These are phyloP conservation scores for Antennarius striatus DNA, from an alignment of 2,113 vertebrate species.

Conservation along the genomic window DNA sequence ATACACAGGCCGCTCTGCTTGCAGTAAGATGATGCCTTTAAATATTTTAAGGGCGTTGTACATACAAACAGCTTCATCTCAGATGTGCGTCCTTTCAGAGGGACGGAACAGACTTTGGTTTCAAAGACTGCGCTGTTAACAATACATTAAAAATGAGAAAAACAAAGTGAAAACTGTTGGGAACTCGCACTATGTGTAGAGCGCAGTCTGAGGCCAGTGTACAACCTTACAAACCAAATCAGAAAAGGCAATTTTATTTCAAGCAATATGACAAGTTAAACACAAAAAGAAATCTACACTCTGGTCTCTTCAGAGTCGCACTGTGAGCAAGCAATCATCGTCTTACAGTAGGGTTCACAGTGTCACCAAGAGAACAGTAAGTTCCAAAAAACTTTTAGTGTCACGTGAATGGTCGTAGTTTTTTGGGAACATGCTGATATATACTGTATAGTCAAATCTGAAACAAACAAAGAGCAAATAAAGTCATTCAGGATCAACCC, in stretches of 20 bases:
- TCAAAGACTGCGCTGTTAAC: slow-evolving; percentile 42
- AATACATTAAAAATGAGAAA: slow-evolving; percentile 54
- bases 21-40: slow-evolving; percentile 47
- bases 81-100: slow-evolving; percentile 45
- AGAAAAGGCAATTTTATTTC: slow-evolving; percentile 30
- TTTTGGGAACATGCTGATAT: no score
- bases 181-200: slow-evolving; percentile 29
- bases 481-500: no score
- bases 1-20: slow-evolving; percentile 40
- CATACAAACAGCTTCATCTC: slow-evolving; percentile 46
- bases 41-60: slow-evolving; percentile 55
- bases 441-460: no score
- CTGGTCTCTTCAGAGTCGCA: slow-evolving; percentile 27
- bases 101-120: slow-evolving; percentile 44
- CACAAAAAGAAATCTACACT: neutral
- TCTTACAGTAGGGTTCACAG: neutral
- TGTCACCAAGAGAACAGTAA: neutral
- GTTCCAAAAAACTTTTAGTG: neutral
- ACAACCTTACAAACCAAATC: slow-evolving; percentile 20
- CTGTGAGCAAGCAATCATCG: neutral
- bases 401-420: no score
- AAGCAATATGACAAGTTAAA: slow-evolving; percentile 37
- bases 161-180: slow-evolving; percentile 36
- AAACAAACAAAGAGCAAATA: no score
- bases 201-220: slow-evolving; percentile 30